Base-by-base conservation (phyloP, 2,113 vertebrate genomes). In the Micromys minutus region DNA sequence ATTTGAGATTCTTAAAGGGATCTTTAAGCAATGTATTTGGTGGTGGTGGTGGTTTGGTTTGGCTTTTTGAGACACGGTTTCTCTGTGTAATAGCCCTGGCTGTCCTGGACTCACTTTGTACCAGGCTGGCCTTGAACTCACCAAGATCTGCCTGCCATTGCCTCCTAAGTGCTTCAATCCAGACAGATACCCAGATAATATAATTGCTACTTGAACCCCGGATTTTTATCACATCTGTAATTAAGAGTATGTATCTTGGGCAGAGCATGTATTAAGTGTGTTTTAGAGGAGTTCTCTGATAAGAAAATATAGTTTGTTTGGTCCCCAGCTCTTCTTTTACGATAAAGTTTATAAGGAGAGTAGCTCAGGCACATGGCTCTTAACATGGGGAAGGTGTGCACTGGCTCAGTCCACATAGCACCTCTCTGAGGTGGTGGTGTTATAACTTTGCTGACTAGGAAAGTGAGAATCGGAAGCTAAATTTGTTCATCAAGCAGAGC, bases 291-390 rank as follows among this genome's bases (percentile, higher is more conserved):
- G 7, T 67, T 57, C 74, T 61, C 17, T 87, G 65, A 29, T 61
- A 69, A 80, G 74, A 92, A 96, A 89, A 94, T 67, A 79, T 59
- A 76, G 47, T 72, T 83, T 71, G 24, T 72, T 92, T 95, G 96
- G 50, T 47, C 26, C 76, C 94, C 65, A 89, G 39, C 42, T 94
- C 57, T 69, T 72, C n/a, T 93, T 85, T 67, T 59, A 65, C 13
- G 22, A 39, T 75, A 87, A 79, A 94, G 19, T 83, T 77, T 92
- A 8, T 75, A 89, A 85, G 13, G 89, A 22, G 3, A 42, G 24
- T 63, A 50, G 50, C 22, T 77, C 21, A n/a, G 10, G 52, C 45
- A 34, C 1, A 0, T 7, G 52, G 21, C 22, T 87, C 36, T 88
- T 72, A 67, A 31, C 31, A 55, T 71, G 2, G 50, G 36, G 29